Evolutionary conservation across 2,113 vertebrate genomes (phyloP), one percentile per base, ranked within the genome.

Genomic region (Saccopteryx bilineata): DNA sequence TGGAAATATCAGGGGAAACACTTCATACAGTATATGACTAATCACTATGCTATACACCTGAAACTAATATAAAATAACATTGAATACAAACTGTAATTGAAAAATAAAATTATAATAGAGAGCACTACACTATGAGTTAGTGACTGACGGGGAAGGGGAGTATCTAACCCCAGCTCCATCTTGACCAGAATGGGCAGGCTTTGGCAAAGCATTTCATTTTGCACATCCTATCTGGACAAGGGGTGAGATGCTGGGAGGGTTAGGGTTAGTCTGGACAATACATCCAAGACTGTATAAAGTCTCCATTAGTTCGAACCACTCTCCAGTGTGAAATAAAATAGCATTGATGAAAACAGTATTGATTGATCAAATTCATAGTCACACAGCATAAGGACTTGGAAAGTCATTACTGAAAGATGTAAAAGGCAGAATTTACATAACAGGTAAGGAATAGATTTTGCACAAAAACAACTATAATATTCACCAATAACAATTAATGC

Each of bases 131-230:
- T 85, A 24, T 48, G 82, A 71, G 6, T 84, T 75, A 39, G 52
- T 74, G 48, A 60, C 0, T 26, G 9, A 24, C 0, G 15, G 11
- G 9, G 21, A 3, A 11, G 0, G 13, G 2, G 18, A 18, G 0
- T 11, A 21, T 12, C 17, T 31, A 31, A 15, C 5, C 23, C 2
- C 28, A 85, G 46, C 52, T 84, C 74, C 66, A 0, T 50, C n/a
- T 80, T 68, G 54, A 83, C 72, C 28, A 56, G 75, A 94, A 84
- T n/a, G 9, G 5, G 13, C 3, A 75, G 63, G 1, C 63, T 84
- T 93, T 48, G 39, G 26, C 71, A 82, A 85, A 58, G 79, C 31
- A 9, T 14, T 66, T 65, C 56, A 31, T 85, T 13, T 74, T 90
- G 46, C 6, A 5, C 7, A 2, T 4, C 11, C 69, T 9, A 39